Evolutionary conservation across 1,140 invertebrate species (phyloP), one percentile per base, ranked within the genome.

Genomic region (Leptinotarsa defecta): DNA sequence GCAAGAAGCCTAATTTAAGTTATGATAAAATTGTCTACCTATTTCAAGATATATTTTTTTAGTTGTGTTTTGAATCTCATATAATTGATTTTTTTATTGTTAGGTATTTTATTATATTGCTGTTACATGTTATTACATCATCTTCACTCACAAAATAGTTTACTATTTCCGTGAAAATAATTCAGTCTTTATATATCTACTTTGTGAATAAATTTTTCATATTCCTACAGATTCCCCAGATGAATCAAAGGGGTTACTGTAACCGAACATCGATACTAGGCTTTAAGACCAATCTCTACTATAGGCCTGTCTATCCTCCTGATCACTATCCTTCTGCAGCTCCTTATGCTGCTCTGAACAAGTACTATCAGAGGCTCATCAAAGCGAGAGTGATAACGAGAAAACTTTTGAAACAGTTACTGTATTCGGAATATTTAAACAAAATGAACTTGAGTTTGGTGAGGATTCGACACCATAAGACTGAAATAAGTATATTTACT

Each of bases 331-430:
- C 90, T 65, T 88, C 90, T 64, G 89, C 90, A 68, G 89, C 90
- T 24, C 91, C 91, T 17, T 93, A 92, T 83, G 88, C 91, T 78
- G 90, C 90, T 63, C 88, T 95, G 27, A 93, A 93, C 22, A 91
- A 91, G 81, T 92, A 91, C 81, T 94, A 94, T 82, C 90, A 91
- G 49, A 89, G 90, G 80, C 88, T 94, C 65, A 91, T 94, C 11
- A 90, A 91, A 81, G 89, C 90, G 81, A 92, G 91, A 81, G 85
- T 92, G 4, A 91, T 95, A 74, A 91, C 90, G 5, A 86, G 90
- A 68, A 89, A 90, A 81, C 88, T 94, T 81, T 86, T 95, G 49
- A 93, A 94, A 85, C 89, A 91, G 83, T 86, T 95, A 61, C 86
- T 94, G 34, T 92, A 93, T 84, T 85, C 89, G 6, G 89, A 92